Conservation (phyloP, 2,888 invertebrate genomes). For the Cybosia mesomella region DNA sequence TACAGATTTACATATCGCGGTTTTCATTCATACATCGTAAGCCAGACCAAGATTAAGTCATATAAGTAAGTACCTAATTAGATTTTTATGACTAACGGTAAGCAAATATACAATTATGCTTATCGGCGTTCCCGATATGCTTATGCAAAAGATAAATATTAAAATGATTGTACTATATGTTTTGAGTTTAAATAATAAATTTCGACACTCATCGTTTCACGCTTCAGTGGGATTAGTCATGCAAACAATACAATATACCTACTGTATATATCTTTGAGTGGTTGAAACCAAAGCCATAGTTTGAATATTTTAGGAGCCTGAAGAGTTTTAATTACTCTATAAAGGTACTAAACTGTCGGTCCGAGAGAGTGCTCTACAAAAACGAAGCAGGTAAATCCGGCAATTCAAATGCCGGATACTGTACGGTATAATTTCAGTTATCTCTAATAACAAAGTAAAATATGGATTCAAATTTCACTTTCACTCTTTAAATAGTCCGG, state of each 20-base stretch:
- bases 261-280: too few species aligned
- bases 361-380: too few species aligned
- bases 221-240: not conserved
- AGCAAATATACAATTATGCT: not conserved
- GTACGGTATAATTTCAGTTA: too few species aligned
- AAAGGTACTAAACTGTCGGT: too few species aligned
- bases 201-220: not conserved
- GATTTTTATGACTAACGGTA: conserved; percentile 1
- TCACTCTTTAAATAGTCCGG: not conserved
- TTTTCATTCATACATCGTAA: conserved; percentile 2
- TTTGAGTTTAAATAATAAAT: not conserved
- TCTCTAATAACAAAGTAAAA: too few species aligned
- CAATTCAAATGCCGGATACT: too few species aligned
- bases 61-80: not conserved
- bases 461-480: not conserved
- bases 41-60: not conserved
- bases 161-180: not conserved
- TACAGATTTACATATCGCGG: not conserved
- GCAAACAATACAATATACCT: not conserved
- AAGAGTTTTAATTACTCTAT: too few species aligned
- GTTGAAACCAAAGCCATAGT: too few species aligned
- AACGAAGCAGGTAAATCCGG: too few species aligned
- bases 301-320: too few species aligned
- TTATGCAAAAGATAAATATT: too few species aligned
- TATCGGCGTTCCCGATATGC: conserved; percentile 1